A percentile compares a stretch with the other conserved stretches of the same genome.
These are phyloP conservation scores for Limnothrissa miodon DNA, from an alignment of 2,113 vertebrate genomes.

Conservation along the genomic window DNA sequence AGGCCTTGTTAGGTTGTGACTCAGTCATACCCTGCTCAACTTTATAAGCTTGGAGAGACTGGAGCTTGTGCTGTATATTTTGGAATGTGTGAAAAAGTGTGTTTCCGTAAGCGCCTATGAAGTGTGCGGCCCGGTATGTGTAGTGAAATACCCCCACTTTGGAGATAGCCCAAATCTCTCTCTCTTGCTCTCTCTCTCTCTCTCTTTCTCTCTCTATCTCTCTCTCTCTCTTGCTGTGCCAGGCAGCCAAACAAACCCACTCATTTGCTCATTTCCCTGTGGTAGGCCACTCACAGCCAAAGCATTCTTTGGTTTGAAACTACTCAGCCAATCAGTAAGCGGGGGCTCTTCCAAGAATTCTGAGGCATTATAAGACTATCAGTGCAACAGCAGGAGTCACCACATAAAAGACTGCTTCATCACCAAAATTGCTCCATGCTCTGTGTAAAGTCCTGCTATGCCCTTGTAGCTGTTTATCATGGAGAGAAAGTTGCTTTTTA, in stretches of 20 bases:
- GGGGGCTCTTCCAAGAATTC: constrained; percentile 34
- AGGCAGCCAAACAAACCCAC: constrained; percentile 34
- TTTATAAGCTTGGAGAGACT: neutral
- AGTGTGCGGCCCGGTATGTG: constrained; percentile 10
- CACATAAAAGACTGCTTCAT: constrained; percentile 32
- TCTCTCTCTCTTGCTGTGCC: constrained; percentile 1
- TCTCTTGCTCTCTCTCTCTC: neutral
- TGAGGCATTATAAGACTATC: constrained; percentile 43
- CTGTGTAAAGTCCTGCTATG: constrained; percentile 8
- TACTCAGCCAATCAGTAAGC: constrained; percentile 43
- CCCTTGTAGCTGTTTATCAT: constrained; percentile 27
- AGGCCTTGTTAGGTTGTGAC: neutral
- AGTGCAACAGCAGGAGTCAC: constrained; percentile 41
- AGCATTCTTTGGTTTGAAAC: constrained; percentile 51
- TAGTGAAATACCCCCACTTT: constrained; percentile 19
- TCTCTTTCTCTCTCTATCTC: neutral
- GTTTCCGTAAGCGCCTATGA: constrained; percentile 20
- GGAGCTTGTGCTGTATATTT: neutral
- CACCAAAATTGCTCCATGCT: constrained; percentile 38
- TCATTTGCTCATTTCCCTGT: constrained; percentile 29
- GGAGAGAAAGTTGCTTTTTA: constrained; percentile 9
- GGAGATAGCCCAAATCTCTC: constrained; percentile 32
- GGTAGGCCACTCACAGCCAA: constrained; percentile 44
- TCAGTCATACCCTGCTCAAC: neutral
- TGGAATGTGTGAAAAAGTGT: neutral